Base-by-base conservation (phyloP, 2,888 invertebrate genomes). In the Ferdinandea cuprea region DNA sequence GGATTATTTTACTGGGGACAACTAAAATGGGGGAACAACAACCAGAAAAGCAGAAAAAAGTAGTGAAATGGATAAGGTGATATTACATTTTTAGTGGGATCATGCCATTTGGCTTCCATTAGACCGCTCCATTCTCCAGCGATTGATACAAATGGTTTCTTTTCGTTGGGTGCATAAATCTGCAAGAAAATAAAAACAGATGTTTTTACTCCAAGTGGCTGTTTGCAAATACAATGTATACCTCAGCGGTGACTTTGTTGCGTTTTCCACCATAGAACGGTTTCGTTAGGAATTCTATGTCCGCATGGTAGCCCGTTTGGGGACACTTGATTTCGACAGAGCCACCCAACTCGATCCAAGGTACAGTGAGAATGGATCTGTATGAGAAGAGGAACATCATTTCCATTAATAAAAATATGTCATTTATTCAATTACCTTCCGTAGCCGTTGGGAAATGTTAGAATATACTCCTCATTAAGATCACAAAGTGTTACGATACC, bases 311-410 rank as follows among this genome's bases (percentile, higher is more conserved):
- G 6, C 98, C 99, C 0, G 98, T 98, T 91, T 99, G 97, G 7
- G 94, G 94, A 91, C 99, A 99, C 68, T 94, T 95, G 84, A 99
- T 96, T 68, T 94, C 94, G 0, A 98, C 96, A 1, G 95, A 94
- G 11, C 99, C 99, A 68, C 99, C 99, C 19, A 99, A 92, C 91
- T 99, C 99, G 88, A 99, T 97, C 99, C 99, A 99, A 1, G 99
- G 99, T 66, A 99, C 96, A 40, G 98, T 98, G 88, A 99, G 92
- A 88, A 99, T 99, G 58, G 98, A 99, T 90, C 98, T 96, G 88
- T 8, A 4, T 89, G 86, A 85, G 80, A 40, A 86, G 37, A 15
- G 30, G 65, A 6, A 32, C 13, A 61, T 46, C 19, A 30, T 71
- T 54, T 69, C 40, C 17, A 66, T 54, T 37, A 19, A 21, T 56